Conservation (phyloP, 2,113 vertebrate species). For the Psittacus erithacus region DNA sequence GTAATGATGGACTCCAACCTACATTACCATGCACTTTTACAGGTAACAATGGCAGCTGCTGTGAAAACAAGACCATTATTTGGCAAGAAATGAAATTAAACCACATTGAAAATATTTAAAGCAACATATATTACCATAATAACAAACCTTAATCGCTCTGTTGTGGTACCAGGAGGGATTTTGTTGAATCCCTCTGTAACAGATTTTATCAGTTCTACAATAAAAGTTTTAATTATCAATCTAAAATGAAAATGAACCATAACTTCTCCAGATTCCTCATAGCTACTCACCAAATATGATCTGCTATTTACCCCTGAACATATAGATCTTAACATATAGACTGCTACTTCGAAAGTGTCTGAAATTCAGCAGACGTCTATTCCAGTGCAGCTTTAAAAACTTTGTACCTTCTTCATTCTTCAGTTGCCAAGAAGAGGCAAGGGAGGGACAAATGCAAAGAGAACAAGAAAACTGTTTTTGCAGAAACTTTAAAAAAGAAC, state of each 20-base stretch:
- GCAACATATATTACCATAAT: not conserved
- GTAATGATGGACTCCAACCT: not conserved
- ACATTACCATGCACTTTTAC: not conserved
- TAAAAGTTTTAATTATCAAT: constrained; percentile 5
- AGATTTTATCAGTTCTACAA: not conserved
- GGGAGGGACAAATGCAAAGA: not conserved
- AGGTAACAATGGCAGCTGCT: not conserved
- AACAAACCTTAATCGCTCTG: constrained; percentile 15
- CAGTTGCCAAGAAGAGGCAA: not conserved
- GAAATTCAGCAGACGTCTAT: not conserved
- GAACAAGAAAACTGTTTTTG: not conserved
- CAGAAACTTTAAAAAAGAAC: not conserved
- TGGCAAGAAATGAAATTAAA: constrained; percentile 28
- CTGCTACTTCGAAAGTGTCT: not conserved
- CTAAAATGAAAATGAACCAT: not conserved
- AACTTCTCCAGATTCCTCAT: not conserved
- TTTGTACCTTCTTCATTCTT: not conserved
- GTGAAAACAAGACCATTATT: not conserved
- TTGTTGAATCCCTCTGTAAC: not conserved
- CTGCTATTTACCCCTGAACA: not conserved
- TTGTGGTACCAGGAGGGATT: not conserved
- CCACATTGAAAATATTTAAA: not conserved
- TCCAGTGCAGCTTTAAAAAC: not conserved
- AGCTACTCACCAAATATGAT: not conserved
- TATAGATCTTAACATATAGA: not conserved